Evolutionary conservation across 1,140 invertebrate species (phyloP).

Genomic region (Zelostemma sp.): DNA sequence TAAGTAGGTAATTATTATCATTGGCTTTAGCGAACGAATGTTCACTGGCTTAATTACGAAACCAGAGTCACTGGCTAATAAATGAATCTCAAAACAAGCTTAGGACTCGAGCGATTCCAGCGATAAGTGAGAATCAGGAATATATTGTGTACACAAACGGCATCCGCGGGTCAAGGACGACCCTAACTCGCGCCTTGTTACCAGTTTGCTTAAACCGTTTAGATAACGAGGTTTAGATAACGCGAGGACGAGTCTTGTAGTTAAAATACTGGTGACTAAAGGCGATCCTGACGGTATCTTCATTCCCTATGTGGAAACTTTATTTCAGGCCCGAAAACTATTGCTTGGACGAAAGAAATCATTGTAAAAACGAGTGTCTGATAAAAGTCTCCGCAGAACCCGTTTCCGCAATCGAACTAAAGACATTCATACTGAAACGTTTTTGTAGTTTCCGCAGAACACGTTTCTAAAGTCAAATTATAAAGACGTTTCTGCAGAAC

Average conservation of each 20-base stretch:
- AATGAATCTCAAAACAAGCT: slow-evolving; percentile 3
- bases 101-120: neutral
- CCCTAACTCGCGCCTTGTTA: slow-evolving; percentile 9
- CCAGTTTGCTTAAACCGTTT: too few relatives aligned
- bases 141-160: slow-evolving; percentile 1
- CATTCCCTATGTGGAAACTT: neutral
- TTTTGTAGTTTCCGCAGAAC: too few relatives aligned
- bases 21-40: neutral
- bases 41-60: neutral
- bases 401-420: too few relatives aligned
- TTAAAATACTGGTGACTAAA: neutral
- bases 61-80: neutral
- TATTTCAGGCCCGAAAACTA: neutral
- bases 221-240: too few relatives aligned
- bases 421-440: too few relatives aligned
- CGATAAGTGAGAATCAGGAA: slow-evolving; percentile 11
- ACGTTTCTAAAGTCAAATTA: too few relatives aligned
- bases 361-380: too few relatives aligned
- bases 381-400: too few relatives aligned
- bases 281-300: neutral
- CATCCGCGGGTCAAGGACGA: slow-evolving; percentile 7
- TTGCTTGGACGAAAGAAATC: neutral
- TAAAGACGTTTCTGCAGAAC: too few relatives aligned
- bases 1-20: neutral
- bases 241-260: slow-evolving; percentile 1